phyloP scores from a whole-genome alignment of 2,113 vertebrate species.

The Zapornia atra region DNA sequence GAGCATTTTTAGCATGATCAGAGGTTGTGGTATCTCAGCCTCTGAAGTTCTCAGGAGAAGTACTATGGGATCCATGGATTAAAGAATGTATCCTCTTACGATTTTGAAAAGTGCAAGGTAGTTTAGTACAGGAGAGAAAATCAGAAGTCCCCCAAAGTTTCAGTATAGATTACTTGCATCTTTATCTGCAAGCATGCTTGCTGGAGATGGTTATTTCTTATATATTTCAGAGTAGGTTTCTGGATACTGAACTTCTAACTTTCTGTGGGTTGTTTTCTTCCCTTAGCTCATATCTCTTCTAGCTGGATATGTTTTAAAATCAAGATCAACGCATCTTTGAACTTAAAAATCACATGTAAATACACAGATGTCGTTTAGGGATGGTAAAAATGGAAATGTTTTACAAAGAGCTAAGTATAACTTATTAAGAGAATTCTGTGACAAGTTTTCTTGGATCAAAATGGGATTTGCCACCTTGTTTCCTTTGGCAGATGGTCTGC shows the following conservation, averaged over 20 bases:
- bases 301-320: neutral
- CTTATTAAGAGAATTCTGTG: neutral
- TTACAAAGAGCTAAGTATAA: neutral
- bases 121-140: neutral
- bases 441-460: neutral
- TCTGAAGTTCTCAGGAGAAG: neutral
- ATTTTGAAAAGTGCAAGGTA: neutral
- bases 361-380: neutral
- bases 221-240: neutral
- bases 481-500: neutral
- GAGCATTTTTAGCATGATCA: neutral
- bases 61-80: neutral
- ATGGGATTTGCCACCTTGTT: neutral
- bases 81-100: neutral
- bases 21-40: neutral
- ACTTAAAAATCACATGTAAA: neutral
- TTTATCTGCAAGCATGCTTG: neutral
- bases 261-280: neutral
- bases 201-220: neutral
- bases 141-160: neutral
- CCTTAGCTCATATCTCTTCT: neutral
- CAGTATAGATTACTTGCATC: neutral
- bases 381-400: neutral
- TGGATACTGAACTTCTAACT: neutral
- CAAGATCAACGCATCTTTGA: neutral